Conservation (phyloP, 37 sponge, comb jelly and placozoan genomes). For the Amphimedon queenslandica region DNA sequence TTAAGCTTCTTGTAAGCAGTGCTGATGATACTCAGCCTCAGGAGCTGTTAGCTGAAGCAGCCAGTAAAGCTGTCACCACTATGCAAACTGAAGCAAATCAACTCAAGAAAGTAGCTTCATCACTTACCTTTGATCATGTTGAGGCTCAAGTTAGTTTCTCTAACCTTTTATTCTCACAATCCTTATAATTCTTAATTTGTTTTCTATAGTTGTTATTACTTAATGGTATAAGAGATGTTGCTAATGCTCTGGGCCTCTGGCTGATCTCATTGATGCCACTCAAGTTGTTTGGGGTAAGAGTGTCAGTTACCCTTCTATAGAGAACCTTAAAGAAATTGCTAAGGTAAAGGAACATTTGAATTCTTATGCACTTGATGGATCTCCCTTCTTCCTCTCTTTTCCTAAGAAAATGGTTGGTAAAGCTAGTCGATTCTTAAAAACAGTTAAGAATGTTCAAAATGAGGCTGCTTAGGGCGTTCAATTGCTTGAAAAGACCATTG, state of each 20-base stretch:
- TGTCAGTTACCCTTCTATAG: conserved; percentile 80
- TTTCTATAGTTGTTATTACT: conserved; percentile 62
- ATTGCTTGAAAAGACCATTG: conserved; percentile 88
- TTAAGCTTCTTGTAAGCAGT: conserved; percentile 79
- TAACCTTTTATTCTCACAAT: neutral
- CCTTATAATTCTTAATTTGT: neutral
- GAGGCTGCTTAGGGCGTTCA: conserved; percentile 78
- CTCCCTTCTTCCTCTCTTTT: conserved; percentile 10
- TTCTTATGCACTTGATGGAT: too few relatives aligned
- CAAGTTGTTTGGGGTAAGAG: conserved; percentile 90
- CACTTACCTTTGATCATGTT: conserved; percentile 77
- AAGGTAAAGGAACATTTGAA: too few relatives aligned
- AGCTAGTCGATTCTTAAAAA: conserved; percentile 87
- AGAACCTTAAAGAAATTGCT: conserved; percentile 75
- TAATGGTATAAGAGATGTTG: conserved; percentile 92
- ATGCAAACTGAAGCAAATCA: conserved; percentile 55
- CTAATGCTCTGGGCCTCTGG: conserved; percentile 77
- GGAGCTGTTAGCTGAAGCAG: conserved; percentile 84
- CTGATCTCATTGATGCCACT: conserved; percentile 75
- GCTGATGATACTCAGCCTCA: conserved; percentile 83
- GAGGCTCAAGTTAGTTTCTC: conserved; percentile 77
- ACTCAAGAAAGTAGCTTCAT: conserved; percentile 82
- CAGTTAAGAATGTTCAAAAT: conserved; percentile 92
- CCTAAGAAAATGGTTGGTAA: conserved; percentile 62
- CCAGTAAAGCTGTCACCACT: conserved; percentile 47